A percentile compares a stretch with the other conserved stretches of the same genome.
Evolutionary conservation across 2,888 invertebrate genomes (phyloP).

Genomic region (Drosophila peninsularis): DNA sequence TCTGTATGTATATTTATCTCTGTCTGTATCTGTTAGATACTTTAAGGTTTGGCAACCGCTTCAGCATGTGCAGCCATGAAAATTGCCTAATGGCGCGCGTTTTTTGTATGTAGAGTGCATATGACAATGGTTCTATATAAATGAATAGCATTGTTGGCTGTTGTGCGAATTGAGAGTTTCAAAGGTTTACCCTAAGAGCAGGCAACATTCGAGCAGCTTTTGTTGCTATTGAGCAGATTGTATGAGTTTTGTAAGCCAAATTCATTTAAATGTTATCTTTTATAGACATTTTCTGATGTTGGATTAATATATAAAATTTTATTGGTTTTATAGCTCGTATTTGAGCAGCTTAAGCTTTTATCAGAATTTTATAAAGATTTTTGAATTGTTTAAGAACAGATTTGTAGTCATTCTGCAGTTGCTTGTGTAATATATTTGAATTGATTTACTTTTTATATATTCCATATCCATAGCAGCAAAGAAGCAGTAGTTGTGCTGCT

Average conservation of each 20-base stretch:
- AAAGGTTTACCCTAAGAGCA: not conserved
- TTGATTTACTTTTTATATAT: no score
- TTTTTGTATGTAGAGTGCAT: not conserved
- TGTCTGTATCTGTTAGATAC: constrained; percentile 19
- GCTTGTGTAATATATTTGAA: not conserved
- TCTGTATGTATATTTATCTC: constrained; percentile 8
- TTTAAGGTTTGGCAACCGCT: constrained; percentile 5
- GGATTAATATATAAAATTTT: not conserved
- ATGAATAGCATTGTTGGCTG: not conserved
- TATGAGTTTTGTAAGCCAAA: not conserved
- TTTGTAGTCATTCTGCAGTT: no score
- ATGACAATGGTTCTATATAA: constrained; percentile 6
- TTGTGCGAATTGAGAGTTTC: not conserved
- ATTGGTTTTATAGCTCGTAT: not conserved
- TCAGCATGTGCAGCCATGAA: not conserved
- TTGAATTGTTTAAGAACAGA: no score
- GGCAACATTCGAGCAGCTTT: not conserved
- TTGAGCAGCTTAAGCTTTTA: no score
- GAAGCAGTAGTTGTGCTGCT: not conserved
- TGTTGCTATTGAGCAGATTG: not conserved
- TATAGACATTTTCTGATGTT: no score
- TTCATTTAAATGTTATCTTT: no score
- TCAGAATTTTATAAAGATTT: no score
- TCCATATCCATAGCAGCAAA: not conserved
- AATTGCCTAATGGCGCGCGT: not conserved